Conservation (phyloP, 2,888 invertebrate species). For the Ichneumoninae sp. region DNA sequence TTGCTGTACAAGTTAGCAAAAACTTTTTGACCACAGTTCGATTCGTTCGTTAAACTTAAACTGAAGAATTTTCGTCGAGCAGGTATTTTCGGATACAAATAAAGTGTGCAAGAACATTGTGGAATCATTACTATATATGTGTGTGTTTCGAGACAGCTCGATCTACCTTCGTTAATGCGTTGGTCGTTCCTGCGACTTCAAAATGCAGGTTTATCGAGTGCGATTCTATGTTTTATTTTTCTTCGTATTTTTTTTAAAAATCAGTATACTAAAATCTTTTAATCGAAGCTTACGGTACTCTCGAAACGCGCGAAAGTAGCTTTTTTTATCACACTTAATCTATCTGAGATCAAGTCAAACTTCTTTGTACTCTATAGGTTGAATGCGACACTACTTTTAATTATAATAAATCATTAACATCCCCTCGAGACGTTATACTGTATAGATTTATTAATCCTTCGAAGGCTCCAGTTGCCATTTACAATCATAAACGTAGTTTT, state of each 20-base stretch:
- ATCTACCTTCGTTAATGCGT: constrained; percentile 44
- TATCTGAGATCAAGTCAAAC: constrained; percentile 79
- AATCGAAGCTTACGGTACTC: constrained; percentile 42
- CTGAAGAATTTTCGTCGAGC: constrained; percentile 27
- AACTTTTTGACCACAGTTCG: constrained; percentile 7
- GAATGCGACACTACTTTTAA: constrained; percentile 72
- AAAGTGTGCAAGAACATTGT: constrained; percentile 32
- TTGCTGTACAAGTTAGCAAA: constrained; percentile 38
- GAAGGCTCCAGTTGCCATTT: constrained; percentile 7
- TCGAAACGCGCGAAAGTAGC: constrained; percentile 42
- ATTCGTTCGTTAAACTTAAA: constrained; percentile 21
- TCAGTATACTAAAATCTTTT: constrained; percentile 40
- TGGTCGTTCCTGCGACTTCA: constrained; percentile 46
- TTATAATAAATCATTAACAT: constrained; percentile 65
- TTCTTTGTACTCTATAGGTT: constrained; percentile 79
- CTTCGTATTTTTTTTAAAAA: not conserved
- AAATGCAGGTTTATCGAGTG: constrained; percentile 44
- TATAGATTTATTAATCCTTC: constrained; percentile 32
- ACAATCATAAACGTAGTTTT: not conserved
- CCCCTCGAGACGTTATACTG: constrained; percentile 49
- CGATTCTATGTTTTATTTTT: constrained; percentile 8
- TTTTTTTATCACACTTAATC: constrained; percentile 64
- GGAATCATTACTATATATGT: constrained; percentile 33
- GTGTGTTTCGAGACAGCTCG: constrained; percentile 43
- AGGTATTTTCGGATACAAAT: constrained; percentile 21